Evolutionary conservation across 2,113 vertebrate genomes (phyloP), one percentile per base, ranked within the genome.

Genomic region (Hippoglossus stenolepis): DNA sequence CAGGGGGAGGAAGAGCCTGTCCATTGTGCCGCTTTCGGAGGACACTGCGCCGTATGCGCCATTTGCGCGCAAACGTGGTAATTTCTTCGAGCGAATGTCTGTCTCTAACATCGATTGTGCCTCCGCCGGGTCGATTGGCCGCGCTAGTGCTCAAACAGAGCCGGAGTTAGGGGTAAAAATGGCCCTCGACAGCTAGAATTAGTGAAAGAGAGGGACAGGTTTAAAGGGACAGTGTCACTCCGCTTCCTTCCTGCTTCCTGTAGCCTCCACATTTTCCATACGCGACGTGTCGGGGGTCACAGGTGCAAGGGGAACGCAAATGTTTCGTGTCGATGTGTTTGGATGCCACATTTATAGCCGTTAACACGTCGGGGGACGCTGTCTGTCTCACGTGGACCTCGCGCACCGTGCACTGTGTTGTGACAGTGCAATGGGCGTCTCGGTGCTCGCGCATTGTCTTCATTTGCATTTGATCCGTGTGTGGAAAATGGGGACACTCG

Each of bases 141-240:
- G 59, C 45, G 73, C 64, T 70, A 73, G 3, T 2, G 23, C 13
- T 54, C 40, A 74, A 65, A 75, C 10, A 35, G 28, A 40, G 6
- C 14, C n/a, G 7, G 54, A 85, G 79, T 63, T 72, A 85, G 77
- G 58, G 65, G 70, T 43, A 57, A 84, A 89, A 75, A 86, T 85
- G 80, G 87, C 73, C 81, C 56, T 73, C 83, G 85, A 78, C 79
- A 87, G 85, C 77, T 68, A 64, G 45, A 82, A 73, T 80, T 64
- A 62, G 68, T 76, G 82, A 79, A 75, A 86, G 83, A 85, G 58
- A 80, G 88, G 88, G 91, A 91, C 90, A 86, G 49, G 47, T 94
- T 93, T 93, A 94, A 95, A 94, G 93, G 47, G 90, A 92, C 91
- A 93, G 93, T 65, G 82, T 73, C 85, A n/a, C 64, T n/a, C 57